Evolutionary conservation across 30 jellyfish, hydroid and myxozoan genomes (phyloP).

Genomic region (Phacellophora camtschatica): DNA sequence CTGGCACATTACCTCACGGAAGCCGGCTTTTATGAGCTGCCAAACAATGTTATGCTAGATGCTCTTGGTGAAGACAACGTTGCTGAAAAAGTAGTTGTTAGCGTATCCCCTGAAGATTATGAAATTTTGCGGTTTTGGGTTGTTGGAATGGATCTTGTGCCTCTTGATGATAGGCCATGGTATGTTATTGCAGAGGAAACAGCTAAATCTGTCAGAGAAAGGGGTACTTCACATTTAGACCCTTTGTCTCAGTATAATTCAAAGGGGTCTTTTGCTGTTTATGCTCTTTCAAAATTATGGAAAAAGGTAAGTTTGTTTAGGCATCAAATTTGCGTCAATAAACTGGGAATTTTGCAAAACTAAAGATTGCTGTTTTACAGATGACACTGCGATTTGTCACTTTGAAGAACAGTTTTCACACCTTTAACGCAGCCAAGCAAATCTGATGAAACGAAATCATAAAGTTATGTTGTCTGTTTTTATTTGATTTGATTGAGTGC

Average conservation of each 20-base stretch:
- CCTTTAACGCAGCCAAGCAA: too few relatives aligned
- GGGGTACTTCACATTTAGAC: conserved; percentile 7
- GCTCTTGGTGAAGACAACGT: conserved; percentile 66
- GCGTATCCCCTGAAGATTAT: conserved; percentile 51
- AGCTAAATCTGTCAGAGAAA: conserved; percentile 18
- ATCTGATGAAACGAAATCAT: too few relatives aligned
- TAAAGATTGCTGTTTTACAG: too few relatives aligned
- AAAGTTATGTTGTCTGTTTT: too few relatives aligned
- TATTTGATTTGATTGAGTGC: too few relatives aligned
- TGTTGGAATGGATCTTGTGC: conserved; percentile 76
- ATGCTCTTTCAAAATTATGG: conserved; percentile 32
- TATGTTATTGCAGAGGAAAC: conserved; percentile 64
- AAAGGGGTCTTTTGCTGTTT: background rate
- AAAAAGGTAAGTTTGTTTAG: conserved; percentile 37
- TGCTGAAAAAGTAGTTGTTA: conserved; percentile 50
- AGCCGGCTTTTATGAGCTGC: conserved; percentile 66
- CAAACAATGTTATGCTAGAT: conserved; percentile 51
- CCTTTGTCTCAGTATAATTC: conserved; percentile 28
- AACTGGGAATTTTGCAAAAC: too few relatives aligned
- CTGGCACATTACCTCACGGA: conserved; percentile 16
- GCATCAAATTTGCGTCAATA: too few relatives aligned
- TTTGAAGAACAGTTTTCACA: too few relatives aligned
- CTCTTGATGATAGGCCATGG: conserved; percentile 75
- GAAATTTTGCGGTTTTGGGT: conserved; percentile 69
- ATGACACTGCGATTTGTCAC: too few relatives aligned